Conservation (phyloP, 2,113 vertebrate genomes). For the Engraulis encrasicolus region DNA sequence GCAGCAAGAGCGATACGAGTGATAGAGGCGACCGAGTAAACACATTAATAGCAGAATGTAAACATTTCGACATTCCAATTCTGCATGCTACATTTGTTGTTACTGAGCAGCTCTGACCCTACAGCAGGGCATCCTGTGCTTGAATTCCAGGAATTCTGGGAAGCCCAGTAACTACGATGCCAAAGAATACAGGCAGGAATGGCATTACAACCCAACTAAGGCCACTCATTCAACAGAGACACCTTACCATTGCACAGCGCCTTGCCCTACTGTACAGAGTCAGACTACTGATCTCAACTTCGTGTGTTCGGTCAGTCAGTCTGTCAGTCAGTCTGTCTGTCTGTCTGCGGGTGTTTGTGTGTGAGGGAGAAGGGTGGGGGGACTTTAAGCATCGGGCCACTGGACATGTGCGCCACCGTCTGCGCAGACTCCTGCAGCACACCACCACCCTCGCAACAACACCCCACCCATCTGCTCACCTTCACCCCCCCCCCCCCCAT, state of each 20-base stretch:
- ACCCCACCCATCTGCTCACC: too few relatives aligned
- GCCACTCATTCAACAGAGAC: background rate
- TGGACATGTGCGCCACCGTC: background rate
- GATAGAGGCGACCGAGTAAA: too few relatives aligned
- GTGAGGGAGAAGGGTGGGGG: background rate
- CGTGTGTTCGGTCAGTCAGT: too few relatives aligned
- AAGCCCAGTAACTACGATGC: background rate
- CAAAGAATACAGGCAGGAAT: background rate
- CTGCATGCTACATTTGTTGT: background rate
- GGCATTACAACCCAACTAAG: background rate
- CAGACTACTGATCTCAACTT: too few relatives aligned
- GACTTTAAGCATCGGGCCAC: background rate
- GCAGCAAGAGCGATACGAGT: too few relatives aligned
- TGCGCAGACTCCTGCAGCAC: too few relatives aligned
- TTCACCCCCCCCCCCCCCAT: too few relatives aligned
- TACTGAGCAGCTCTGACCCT: background rate
- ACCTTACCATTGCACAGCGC: background rate
- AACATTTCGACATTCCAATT: too few relatives aligned
- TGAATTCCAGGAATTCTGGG: background rate
- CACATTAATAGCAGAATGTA: too few relatives aligned
- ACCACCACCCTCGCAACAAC: too few relatives aligned
- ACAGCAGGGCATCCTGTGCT: background rate
- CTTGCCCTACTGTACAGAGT: background rate
- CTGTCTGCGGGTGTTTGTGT: too few relatives aligned
- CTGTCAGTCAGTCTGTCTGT: too few relatives aligned